Evolutionary conservation across 2,113 vertebrate genomes (phyloP).

Genomic region (Centrocercus urophasianus): DNA sequence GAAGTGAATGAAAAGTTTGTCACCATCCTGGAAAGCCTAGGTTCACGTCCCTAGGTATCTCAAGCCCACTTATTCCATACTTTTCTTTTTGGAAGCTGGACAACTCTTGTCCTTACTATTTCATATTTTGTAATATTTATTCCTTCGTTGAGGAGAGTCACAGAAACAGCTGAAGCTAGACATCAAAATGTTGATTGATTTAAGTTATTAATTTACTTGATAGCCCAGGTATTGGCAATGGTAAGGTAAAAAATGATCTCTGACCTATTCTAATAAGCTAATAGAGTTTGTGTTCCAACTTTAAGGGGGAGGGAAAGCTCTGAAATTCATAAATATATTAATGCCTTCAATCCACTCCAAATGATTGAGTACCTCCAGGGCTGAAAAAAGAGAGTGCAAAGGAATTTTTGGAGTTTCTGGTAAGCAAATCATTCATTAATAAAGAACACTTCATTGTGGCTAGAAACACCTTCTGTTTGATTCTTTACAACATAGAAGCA

Average conservation of each 20-base stretch:
- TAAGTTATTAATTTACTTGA: slow-evolving; percentile 71
- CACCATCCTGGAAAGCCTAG: not conserved
- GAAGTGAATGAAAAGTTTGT: not conserved
- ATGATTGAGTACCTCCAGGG: slow-evolving; percentile 70
- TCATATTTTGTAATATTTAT: not conserved
- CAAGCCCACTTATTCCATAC: not conserved
- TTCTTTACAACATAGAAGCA: slow-evolving; percentile 58
- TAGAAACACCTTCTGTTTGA: slow-evolving; percentile 69
- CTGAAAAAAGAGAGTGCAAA: slow-evolving; percentile 36
- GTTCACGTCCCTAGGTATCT: not conserved
- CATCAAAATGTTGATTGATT: slow-evolving; percentile 67
- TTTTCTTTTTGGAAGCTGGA: not conserved
- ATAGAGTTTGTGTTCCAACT: slow-evolving; percentile 62
- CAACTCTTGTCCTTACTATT: not conserved
- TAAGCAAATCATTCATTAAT: slow-evolving; percentile 67
- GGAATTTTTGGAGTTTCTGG: slow-evolving; percentile 50
- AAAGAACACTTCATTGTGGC: slow-evolving; percentile 72
- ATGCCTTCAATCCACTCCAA: slow-evolving; percentile 66
- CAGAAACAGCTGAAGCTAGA: slow-evolving; percentile 20
- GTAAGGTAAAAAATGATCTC: slow-evolving; percentile 59
- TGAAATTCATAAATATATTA: slow-evolving; percentile 76
- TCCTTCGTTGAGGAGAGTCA: not conserved
- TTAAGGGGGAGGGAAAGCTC: not conserved
- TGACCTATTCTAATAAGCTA: slow-evolving; percentile 75
- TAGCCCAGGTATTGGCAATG: slow-evolving; percentile 64